A percentile compares a stretch with the other conserved stretches of the same genome.
Evolutionary conservation across 2,888 invertebrate species (phyloP).

Genomic region (Caenorhabditis macrosperma): DNA sequence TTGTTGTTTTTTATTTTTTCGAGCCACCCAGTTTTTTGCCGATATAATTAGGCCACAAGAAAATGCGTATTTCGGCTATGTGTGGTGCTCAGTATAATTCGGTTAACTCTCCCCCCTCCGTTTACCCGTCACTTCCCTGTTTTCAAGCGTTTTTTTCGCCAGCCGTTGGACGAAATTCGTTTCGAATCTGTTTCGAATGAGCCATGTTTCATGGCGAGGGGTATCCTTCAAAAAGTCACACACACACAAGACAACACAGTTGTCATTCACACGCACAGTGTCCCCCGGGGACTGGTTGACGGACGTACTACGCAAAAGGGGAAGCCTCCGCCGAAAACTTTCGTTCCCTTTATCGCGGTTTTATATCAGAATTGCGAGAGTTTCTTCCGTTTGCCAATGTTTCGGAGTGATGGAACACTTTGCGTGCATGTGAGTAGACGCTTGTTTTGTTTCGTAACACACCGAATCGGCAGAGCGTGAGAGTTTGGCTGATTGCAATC

Average conservation of each 20-base stretch:
- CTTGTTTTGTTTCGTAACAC: background rate
- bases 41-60: slow-evolving; percentile 32
- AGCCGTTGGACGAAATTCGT: background rate
- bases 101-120: background rate
- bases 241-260: slow-evolving; percentile 16
- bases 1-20: slow-evolving; percentile 26
- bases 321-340: slow-evolving; percentile 2
- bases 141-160: background rate
- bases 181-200: background rate
- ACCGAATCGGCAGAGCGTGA: too few species aligned
- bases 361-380: slow-evolving; percentile 31
- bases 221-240: slow-evolving; percentile 30
- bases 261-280: slow-evolving; percentile 22
- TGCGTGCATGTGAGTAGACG: background rate
- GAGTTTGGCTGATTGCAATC: too few species aligned
- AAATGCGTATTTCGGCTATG: background rate
- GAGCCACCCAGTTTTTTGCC: background rate
- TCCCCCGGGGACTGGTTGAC: slow-evolving; percentile 37
- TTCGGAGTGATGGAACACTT: background rate
- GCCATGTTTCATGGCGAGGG: too few species aligned
- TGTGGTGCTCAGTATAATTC: slow-evolving; percentile 17
- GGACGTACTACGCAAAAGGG: slow-evolving; percentile 31
- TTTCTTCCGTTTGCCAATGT: background rate
- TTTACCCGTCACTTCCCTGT: background rate
- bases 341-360: slow-evolving; percentile 41